phyloP scores from a whole-genome alignment of 2,888 invertebrate species.

The Drosophila infuscata region DNA sequence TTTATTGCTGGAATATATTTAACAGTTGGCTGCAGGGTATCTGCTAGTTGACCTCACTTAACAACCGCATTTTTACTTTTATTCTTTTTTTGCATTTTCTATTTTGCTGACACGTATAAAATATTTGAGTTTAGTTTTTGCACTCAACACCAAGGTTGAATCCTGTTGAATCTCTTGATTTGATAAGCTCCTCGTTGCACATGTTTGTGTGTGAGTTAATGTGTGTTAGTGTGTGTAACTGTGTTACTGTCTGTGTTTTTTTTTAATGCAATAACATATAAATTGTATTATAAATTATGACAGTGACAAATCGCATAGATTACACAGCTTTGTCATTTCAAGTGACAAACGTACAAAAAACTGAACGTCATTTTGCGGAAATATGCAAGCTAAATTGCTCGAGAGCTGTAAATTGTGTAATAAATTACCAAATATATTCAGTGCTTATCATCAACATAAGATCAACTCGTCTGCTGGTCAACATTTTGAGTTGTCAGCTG shows the following conservation, averaged over 20 bases:
- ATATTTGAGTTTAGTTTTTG: conserved; percentile 28
- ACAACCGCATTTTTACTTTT: neutral
- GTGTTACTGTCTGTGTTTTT: neutral
- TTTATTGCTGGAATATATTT: neutral
- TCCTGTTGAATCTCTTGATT: conserved; percentile 48
- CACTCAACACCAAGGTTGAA: conserved; percentile 51
- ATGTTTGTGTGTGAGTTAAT: neutral
- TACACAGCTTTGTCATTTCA: neutral
- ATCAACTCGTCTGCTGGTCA: neutral
- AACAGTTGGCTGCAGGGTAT: neutral
- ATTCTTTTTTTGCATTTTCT: neutral
- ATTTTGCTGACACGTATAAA: conserved; percentile 3
- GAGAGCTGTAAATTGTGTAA: neutral
- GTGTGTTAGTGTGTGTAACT: neutral
- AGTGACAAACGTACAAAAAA: conserved; percentile 8
- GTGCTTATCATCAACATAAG: neutral
- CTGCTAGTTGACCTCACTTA: neutral
- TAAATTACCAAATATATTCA: neutral
- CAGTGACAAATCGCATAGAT: conserved; percentile 44
- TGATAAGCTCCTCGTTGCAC: conserved; percentile 47
- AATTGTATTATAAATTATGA: conserved; percentile 38
- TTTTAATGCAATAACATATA: conserved; percentile 26
- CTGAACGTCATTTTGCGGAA: neutral
- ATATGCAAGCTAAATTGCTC: conserved; percentile 2
- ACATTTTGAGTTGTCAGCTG: neutral